A percentile compares a stretch with the other conserved stretches of the same genome.
phyloP scores from a whole-genome alignment of 2,797 vertebrate genomes.

The Ataeniobius toweri region DNA sequence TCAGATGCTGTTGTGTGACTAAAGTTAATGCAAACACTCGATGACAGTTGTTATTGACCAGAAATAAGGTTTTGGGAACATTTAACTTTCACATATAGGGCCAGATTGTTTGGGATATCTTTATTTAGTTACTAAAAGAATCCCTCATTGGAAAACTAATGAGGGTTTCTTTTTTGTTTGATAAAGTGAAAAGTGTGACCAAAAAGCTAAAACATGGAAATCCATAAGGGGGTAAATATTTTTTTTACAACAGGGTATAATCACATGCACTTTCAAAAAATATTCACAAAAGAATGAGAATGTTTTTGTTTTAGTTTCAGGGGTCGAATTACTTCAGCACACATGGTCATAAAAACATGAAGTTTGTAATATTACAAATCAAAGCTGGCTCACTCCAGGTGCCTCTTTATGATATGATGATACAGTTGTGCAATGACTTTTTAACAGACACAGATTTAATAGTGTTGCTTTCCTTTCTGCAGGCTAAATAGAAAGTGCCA shows the following conservation, averaged over 20 bases:
- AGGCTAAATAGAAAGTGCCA: slow-evolving; percentile 72
- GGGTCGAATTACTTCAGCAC: background rate
- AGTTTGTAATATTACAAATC: slow-evolving; percentile 59
- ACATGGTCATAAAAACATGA: background rate
- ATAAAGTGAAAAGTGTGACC: background rate
- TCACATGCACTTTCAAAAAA: background rate
- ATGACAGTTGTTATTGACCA: too few species aligned
- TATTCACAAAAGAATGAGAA: background rate
- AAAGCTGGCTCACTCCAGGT: slow-evolving; percentile 37
- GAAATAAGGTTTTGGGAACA: too few species aligned
- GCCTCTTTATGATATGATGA: slow-evolving; percentile 67
- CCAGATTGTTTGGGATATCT: too few species aligned
- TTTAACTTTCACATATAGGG: too few species aligned
- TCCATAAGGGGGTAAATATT: background rate
- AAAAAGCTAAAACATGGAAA: background rate
- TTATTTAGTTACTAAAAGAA: too few species aligned
- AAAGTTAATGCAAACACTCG: too few species aligned
- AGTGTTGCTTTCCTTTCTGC: slow-evolving; percentile 64
- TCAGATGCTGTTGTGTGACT: too few species aligned
- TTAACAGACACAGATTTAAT: slow-evolving; percentile 64
- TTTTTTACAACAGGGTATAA: background rate
- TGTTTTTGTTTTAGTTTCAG: background rate
- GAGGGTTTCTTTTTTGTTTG: too few species aligned
- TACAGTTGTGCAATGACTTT: slow-evolving; percentile 62
- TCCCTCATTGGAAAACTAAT: too few species aligned